These are phyloP conservation scores for Caradrina clavipalpis DNA, from an alignment of 2,888 invertebrate genomes.

Conservation along the genomic window DNA sequence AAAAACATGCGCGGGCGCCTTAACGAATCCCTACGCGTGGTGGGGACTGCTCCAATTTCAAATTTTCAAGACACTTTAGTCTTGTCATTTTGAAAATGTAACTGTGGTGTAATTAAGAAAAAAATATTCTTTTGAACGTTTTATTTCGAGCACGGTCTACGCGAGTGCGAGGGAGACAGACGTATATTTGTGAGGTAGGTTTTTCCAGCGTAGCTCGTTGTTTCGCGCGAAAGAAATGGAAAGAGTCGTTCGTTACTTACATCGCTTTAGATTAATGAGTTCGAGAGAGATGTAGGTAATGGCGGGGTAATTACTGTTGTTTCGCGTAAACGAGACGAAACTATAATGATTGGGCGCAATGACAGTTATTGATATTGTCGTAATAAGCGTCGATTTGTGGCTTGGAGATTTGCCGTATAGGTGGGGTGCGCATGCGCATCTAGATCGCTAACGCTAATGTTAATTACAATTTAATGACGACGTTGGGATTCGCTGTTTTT, in stretches of 20 bases:
- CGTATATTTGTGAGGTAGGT: constrained; percentile 63
- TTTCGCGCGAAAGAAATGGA: constrained; percentile 86
- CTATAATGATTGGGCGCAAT: constrained; percentile 87
- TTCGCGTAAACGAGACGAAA: constrained; percentile 88
- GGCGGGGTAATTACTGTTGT: constrained; percentile 84
- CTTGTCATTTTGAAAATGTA: constrained; percentile 81
- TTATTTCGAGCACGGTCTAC: constrained; percentile 72
- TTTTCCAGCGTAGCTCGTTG: constrained; percentile 72
- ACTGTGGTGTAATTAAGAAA: constrained; percentile 75
- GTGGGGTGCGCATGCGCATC: constrained; percentile 76
- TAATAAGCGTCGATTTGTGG: constrained; percentile 82
- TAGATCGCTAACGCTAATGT: constrained; percentile 76
- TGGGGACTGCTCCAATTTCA: constrained; percentile 80
- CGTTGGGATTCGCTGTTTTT: constrained; percentile 71
- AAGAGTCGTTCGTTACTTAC: constrained; percentile 77
- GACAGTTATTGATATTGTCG: constrained; percentile 89
- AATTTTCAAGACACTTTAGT: constrained; percentile 76
- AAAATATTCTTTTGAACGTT: constrained; percentile 75
- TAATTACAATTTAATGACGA: constrained; percentile 88
- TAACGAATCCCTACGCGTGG: constrained; percentile 79
- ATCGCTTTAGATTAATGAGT: constrained; percentile 85
- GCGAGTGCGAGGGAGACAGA: constrained; percentile 77
- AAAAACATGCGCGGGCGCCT: constrained; percentile 82
- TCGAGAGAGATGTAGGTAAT: constrained; percentile 87
- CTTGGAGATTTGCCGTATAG: constrained; percentile 75